phyloP scores from a whole-genome alignment of 2,797 vertebrate species.

The Spea hammondii region DNA sequence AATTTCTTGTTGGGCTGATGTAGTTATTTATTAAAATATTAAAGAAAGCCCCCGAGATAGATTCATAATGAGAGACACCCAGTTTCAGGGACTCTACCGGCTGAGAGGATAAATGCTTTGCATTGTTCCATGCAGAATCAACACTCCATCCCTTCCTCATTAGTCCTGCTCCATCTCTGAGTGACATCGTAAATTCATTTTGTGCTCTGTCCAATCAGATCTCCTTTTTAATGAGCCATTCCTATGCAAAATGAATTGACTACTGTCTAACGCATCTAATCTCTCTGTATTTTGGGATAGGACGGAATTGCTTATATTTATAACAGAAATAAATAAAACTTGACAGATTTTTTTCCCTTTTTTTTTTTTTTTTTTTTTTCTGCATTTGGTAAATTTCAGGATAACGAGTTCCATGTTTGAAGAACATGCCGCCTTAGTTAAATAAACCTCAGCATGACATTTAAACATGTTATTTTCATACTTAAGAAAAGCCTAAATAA shows the following conservation, averaged over 20 bases:
- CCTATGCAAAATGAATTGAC: conserved; percentile 97
- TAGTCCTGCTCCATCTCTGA: conserved; percentile 93
- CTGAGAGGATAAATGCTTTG: conserved; percentile 73
- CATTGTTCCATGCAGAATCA: conserved; percentile 75
- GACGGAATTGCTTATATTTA: conserved; percentile 80
- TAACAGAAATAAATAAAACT: conserved; percentile 77
- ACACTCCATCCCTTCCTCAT: conserved; percentile 77
- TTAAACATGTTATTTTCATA: conserved; percentile 63
- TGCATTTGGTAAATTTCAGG: conserved; percentile 72
- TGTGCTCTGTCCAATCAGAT: conserved; percentile 77
- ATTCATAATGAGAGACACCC: conserved; percentile 93
- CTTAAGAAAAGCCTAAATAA: conserved; percentile 66
- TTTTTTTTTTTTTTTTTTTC: conserved; percentile 70
- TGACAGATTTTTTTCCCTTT: conserved; percentile 64
- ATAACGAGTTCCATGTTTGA: conserved; percentile 66
- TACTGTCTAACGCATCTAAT: conserved; percentile 86
- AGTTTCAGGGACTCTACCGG: conserved; percentile 62
- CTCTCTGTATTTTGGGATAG: conserved; percentile 77
- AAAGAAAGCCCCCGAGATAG: conserved; percentile 96
- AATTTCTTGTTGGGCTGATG: conserved; percentile 99
- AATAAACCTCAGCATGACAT: conserved; percentile 70
- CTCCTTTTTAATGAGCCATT: conserved; percentile 91
- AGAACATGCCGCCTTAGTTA: conserved; percentile 65
- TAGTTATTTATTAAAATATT: conserved; percentile 99
- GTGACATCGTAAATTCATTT: conserved; percentile 99